A percentile compares a stretch with the other conserved stretches of the same genome.
These are phyloP conservation scores for Oryzias javanicus DNA, from an alignment of 2,113 vertebrate species.

Conservation along the genomic window DNA sequence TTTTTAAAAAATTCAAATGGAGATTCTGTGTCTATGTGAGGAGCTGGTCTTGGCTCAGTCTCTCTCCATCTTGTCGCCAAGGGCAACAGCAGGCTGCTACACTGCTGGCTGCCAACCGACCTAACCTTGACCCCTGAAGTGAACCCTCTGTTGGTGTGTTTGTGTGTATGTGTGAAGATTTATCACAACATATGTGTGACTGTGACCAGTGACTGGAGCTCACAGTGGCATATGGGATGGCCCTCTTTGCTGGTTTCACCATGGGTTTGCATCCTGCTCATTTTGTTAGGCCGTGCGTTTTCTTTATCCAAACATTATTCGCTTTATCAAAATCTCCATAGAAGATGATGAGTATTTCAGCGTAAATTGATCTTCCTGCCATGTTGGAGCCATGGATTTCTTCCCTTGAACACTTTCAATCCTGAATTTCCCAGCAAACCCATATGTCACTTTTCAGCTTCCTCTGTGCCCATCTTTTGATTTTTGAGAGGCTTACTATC, in stretches of 20 bases:
- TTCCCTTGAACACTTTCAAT: slow-evolving; percentile 65
- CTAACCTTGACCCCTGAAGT: slow-evolving; percentile 69
- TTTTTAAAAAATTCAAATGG: neutral
- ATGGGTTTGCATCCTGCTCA: slow-evolving; percentile 8
- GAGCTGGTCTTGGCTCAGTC: slow-evolving; percentile 44
- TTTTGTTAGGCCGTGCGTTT: neutral
- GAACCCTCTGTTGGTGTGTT: slow-evolving; percentile 32
- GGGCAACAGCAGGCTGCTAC: slow-evolving; percentile 59
- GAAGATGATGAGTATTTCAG: slow-evolving; percentile 9
- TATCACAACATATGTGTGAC: slow-evolving; percentile 53
- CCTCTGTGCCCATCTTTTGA: neutral
- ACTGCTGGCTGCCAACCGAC: slow-evolving; percentile 54
- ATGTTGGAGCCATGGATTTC: slow-evolving; percentile 24
- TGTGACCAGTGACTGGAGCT: slow-evolving; percentile 45
- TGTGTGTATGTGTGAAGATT: slow-evolving; percentile 40
- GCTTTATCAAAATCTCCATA: neutral
- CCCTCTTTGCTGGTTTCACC: slow-evolving; percentile 22
- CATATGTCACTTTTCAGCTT: slow-evolving; percentile 50
- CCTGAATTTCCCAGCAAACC: slow-evolving; percentile 59
- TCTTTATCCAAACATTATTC: neutral
- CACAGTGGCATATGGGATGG: slow-evolving; percentile 51
- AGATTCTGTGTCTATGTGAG: slow-evolving; percentile 6
- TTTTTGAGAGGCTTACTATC: neutral
- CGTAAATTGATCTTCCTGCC: slow-evolving; percentile 19
- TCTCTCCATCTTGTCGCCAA: slow-evolving; percentile 52